Evolutionary conservation across 1,140 invertebrate species (phyloP).

Genomic region (Drosophila bifasciata): DNA sequence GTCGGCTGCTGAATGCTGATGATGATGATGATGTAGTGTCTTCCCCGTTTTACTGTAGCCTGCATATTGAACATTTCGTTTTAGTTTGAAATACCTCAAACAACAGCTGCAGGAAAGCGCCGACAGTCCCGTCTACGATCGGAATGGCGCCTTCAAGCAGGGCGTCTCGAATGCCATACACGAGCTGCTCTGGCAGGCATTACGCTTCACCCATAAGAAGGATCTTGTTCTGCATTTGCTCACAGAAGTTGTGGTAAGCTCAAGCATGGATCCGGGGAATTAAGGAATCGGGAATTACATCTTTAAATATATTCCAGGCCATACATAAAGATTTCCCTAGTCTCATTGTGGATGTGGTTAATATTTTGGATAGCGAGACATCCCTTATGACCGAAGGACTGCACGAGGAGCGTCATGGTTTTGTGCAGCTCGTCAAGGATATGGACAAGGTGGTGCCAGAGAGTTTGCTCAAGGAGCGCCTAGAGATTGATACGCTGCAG

Average conservation of each 20-base stretch:
- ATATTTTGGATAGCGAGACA: constrained; percentile 91
- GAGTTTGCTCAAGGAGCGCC: constrained; percentile 93
- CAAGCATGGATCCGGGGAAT: not conserved
- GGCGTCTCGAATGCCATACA: constrained; percentile 86
- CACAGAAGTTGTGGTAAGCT: constrained; percentile 88
- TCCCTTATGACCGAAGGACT: constrained; percentile 85
- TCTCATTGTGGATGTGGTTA: constrained; percentile 91
- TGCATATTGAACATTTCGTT: constrained; percentile 58
- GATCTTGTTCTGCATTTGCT: constrained; percentile 88
- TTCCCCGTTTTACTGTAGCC: too few relatives aligned
- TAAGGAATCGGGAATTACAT: not conserved
- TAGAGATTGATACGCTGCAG: constrained; percentile 96
- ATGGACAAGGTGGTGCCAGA: constrained; percentile 93
- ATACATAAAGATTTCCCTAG: constrained; percentile 91
- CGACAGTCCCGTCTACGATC: constrained; percentile 73
- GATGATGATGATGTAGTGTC: not conserved
- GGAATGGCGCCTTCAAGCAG: constrained; percentile 62
- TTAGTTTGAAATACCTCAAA: constrained; percentile 81
- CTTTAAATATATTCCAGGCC: constrained; percentile 84
- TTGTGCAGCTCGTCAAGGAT: constrained; percentile 91
- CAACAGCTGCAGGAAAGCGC: constrained; percentile 69
- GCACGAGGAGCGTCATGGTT: constrained; percentile 89
- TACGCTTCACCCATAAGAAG: constrained; percentile 89
- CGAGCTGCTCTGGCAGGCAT: constrained; percentile 88
- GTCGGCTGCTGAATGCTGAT: constrained; percentile 5